Conservation (phyloP, 2,888 invertebrate species). For the Tachina lurida region DNA sequence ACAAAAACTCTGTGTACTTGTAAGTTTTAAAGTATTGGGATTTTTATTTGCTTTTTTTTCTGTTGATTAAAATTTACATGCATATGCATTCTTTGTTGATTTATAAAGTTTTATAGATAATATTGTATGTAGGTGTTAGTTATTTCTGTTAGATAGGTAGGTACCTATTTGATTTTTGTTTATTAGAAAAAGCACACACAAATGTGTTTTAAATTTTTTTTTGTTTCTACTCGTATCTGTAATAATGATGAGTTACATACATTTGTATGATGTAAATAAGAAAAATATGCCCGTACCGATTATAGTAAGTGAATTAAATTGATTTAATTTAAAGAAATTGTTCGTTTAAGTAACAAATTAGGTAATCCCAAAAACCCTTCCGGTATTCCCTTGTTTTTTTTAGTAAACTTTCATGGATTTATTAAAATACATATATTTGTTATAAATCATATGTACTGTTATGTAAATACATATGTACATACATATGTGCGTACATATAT, state of each 20-base stretch:
- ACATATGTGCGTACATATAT: too few relatives aligned
- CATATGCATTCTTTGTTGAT: not conserved
- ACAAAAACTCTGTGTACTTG: not conserved
- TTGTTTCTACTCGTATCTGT: slow-evolving; percentile 27
- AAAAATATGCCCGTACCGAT: slow-evolving; percentile 1
- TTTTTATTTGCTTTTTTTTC: not conserved
- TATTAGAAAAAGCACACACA: slow-evolving; percentile 10
- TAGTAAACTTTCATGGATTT: not conserved
- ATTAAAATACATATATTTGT: not conserved
- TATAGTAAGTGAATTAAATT: too few relatives aligned
- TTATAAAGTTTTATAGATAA: slow-evolving; percentile 17
- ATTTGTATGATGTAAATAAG: not conserved
- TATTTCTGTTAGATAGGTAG: slow-evolving; percentile 27
- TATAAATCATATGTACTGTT: not conserved
- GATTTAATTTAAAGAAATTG: too few relatives aligned
- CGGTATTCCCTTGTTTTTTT: not conserved
- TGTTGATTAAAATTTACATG: not conserved
- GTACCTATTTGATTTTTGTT: slow-evolving; percentile 11
- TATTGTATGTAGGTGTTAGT: not conserved
- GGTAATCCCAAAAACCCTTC: not conserved
- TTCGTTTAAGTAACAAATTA: not conserved
- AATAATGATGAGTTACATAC: slow-evolving; percentile 27
- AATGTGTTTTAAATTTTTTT: slow-evolving; percentile 13
- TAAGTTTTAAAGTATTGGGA: not conserved
- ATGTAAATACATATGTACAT: too few relatives aligned